Evolutionary conservation across 2,113 vertebrate species (phyloP).

Genomic region (Petrocephalus zakoni): DNA sequence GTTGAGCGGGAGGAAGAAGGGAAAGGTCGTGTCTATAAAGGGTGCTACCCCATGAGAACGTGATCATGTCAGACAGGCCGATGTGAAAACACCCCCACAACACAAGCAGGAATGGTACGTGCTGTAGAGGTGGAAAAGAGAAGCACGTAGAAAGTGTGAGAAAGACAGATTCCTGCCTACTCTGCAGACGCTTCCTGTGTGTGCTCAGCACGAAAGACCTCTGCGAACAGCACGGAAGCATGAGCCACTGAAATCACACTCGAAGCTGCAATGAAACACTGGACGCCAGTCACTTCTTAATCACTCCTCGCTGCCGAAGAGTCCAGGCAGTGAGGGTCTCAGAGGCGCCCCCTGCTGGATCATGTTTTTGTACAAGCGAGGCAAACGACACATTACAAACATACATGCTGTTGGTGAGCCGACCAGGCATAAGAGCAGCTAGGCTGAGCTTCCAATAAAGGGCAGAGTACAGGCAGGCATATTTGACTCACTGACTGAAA

Average conservation of each 20-base stretch:
- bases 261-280: not conserved
- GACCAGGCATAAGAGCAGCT: not conserved
- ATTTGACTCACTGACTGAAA: not conserved
- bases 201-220: not conserved
- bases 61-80: not conserved
- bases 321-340: not conserved
- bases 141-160: not conserved
- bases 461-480: not conserved
- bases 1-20: not conserved
- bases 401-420: not conserved
- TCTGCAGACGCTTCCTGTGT: constrained; percentile 17
- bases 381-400: too few species aligned
- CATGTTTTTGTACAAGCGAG: too few species aligned
- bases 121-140: not conserved
- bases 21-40: not conserved
- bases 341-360: not conserved
- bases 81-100: not conserved
- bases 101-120: not conserved
- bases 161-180: not conserved
- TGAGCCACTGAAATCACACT: not conserved
- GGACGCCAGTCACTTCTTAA: not conserved
- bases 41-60: not conserved
- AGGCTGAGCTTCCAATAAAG: not conserved
- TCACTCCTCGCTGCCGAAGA: not conserved
- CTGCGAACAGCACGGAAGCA: not conserved